phyloP scores from a whole-genome alignment of 2,113 vertebrate species.

The Todiramphus chloris region DNA sequence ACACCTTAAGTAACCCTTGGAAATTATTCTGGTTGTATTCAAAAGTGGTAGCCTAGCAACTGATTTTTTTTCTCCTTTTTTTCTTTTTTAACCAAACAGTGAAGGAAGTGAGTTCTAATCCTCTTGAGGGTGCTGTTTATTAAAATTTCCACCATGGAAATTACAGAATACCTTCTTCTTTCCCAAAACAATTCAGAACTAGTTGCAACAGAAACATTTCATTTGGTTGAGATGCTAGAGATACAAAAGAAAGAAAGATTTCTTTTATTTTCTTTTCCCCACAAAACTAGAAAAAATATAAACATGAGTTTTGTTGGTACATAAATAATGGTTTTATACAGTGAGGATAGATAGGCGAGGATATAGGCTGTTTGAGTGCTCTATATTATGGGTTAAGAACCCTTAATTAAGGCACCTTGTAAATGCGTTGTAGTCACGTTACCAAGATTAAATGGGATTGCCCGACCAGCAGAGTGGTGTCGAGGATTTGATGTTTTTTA shows the following conservation, averaged over 20 bases:
- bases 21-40: slow-evolving; percentile 49
- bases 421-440: not conserved
- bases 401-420: not conserved
- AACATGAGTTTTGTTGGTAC: not conserved
- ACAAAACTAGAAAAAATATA: not conserved
- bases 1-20: slow-evolving; percentile 56
- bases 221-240: not conserved
- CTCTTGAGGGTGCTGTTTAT: slow-evolving; percentile 73
- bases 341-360: not conserved
- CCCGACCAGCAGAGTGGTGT: not conserved
- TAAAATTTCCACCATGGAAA: slow-evolving; percentile 59
- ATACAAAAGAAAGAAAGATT: not conserved
- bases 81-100: not conserved
- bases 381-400: not conserved
- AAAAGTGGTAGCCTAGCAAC: slow-evolving; percentile 56
- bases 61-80: not conserved
- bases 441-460: not conserved
- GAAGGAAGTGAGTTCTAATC: slow-evolving; percentile 35
- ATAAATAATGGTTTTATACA: not conserved
- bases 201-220: not conserved
- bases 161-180: not conserved
- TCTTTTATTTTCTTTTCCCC: no score
- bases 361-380: not conserved
- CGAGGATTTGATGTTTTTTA: not conserved
- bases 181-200: not conserved